Conservation (phyloP, 2,113 vertebrate species). For the Australoheros scitulus region DNA sequence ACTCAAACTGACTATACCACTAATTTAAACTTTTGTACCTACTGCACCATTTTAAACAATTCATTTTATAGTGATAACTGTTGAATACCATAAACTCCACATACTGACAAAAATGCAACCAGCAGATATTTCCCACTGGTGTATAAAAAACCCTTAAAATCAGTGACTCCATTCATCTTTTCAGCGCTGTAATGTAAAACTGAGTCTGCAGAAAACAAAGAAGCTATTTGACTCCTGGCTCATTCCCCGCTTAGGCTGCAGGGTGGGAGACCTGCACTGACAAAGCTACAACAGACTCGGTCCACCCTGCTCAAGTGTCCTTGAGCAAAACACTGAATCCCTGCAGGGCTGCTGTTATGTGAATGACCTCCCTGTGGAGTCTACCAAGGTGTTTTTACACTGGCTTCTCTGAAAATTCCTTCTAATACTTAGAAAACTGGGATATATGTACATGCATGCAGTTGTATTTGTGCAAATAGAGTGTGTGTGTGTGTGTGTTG, state of each 20-base stretch:
- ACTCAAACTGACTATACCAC: not conserved
- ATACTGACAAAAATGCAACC: not conserved
- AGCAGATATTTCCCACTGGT: not conserved
- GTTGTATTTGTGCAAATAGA: not conserved
- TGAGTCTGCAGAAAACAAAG: not conserved
- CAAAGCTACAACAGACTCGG: not conserved
- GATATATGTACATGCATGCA: not conserved
- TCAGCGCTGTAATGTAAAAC: not conserved
- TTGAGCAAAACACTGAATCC: conserved; percentile 20
- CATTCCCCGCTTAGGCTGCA: not conserved
- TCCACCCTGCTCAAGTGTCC: conserved; percentile 23
- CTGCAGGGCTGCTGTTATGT: conserved; percentile 16
- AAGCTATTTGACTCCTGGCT: not conserved
- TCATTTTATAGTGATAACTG: not conserved
- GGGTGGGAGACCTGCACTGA: not conserved
- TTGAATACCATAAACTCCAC: not conserved
- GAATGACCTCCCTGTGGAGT: conserved; percentile 12
- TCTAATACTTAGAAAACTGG: not conserved
- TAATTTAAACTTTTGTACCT: not conserved
- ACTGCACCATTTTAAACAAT: not conserved
- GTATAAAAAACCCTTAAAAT: not conserved
- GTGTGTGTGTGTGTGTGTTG: not conserved
- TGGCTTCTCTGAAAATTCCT: not conserved
- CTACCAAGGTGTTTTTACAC: conserved; percentile 10
- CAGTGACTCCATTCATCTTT: not conserved